A percentile compares a stretch with the other conserved stretches of the same genome.
These are phyloP conservation scores for Atta cephalotes DNA, from an alignment of 1,140 invertebrate genomes.

Conservation along the genomic window DNA sequence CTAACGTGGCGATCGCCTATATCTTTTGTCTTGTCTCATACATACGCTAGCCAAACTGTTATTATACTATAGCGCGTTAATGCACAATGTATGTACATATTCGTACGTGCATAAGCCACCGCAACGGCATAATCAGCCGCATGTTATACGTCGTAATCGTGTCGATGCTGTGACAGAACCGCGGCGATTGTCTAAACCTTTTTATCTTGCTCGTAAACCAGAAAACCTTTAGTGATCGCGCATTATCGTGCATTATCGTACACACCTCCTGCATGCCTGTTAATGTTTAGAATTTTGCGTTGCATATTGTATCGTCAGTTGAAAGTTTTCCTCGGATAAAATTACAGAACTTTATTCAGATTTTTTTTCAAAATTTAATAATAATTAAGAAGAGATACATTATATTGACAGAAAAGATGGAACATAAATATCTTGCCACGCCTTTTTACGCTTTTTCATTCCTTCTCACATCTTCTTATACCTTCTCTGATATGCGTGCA, in stretches of 20 bases:
- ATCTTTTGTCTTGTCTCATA: conserved; percentile 38
- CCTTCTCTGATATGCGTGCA: too few relatives aligned
- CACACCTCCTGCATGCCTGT: not conserved
- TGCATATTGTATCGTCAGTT: not conserved
- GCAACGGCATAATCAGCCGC: not conserved
- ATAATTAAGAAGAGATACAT: not conserved
- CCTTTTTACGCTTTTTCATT: too few relatives aligned
- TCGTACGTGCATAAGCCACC: conserved; percentile 7
- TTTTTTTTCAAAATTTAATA: not conserved
- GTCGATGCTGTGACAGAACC: not conserved
- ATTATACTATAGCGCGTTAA: not conserved
- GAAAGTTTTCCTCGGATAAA: not conserved
- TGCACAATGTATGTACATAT: conserved; percentile 4
- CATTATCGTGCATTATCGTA: conserved; percentile 20
- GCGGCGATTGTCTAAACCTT: not conserved
- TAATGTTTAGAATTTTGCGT: conserved; percentile 10
- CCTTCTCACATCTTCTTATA: too few relatives aligned
- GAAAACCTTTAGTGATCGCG: not conserved
- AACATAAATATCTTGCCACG: too few relatives aligned
- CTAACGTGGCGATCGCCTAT: conserved; percentile 25
- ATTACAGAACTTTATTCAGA: not conserved
- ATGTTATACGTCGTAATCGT: not conserved
- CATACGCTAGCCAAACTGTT: not conserved
- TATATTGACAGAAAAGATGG: too few relatives aligned
- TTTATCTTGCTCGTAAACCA: not conserved